A percentile compares a stretch with the other conserved stretches of the same genome.
Conservation (phyloP, 2,888 invertebrate genomes). For the Drosophila subsilvestris region DNA sequence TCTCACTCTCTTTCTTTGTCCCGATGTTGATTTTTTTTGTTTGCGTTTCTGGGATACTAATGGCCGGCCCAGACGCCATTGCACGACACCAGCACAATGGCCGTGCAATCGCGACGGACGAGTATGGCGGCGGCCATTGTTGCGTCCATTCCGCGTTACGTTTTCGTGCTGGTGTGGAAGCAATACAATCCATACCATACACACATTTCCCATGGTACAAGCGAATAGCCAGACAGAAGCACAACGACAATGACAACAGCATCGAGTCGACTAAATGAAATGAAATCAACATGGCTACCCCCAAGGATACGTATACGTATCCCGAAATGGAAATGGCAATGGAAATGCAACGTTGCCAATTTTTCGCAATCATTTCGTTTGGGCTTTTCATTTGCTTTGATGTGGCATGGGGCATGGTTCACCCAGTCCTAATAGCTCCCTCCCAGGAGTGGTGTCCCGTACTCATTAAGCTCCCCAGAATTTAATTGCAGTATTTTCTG, state of each 20-base stretch:
- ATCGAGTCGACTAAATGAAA: conserved; percentile 66
- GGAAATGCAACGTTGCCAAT: conserved; percentile 73
- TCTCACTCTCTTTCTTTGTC: background rate
- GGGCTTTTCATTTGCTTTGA: conserved; percentile 54
- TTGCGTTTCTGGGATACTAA: conserved; percentile 55
- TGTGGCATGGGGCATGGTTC: conserved; percentile 28
- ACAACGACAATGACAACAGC: conserved; percentile 39
- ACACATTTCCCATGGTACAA: conserved; percentile 33
- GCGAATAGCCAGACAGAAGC: conserved; percentile 36
- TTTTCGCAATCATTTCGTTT: conserved; percentile 54
- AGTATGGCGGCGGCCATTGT: conserved; percentile 34
- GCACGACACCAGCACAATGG: conserved; percentile 52
- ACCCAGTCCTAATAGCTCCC: background rate
- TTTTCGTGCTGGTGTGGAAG: conserved; percentile 61
- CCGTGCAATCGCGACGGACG: conserved; percentile 29
- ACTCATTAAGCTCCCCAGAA: conserved; percentile 65
- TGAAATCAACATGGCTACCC: conserved; percentile 80
- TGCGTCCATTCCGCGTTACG: conserved; percentile 64
- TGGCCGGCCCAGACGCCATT: conserved; percentile 69
- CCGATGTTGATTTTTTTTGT: conserved; percentile 7
- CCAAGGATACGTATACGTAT: conserved; percentile 5
- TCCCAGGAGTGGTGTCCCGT: background rate
- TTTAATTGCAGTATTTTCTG: conserved; percentile 62
- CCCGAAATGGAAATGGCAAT: conserved; percentile 11
- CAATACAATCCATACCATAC: conserved; percentile 35